Base-by-base conservation (phyloP, 2,113 vertebrate genomes). In the Chelonoidis abingdonii region DNA sequence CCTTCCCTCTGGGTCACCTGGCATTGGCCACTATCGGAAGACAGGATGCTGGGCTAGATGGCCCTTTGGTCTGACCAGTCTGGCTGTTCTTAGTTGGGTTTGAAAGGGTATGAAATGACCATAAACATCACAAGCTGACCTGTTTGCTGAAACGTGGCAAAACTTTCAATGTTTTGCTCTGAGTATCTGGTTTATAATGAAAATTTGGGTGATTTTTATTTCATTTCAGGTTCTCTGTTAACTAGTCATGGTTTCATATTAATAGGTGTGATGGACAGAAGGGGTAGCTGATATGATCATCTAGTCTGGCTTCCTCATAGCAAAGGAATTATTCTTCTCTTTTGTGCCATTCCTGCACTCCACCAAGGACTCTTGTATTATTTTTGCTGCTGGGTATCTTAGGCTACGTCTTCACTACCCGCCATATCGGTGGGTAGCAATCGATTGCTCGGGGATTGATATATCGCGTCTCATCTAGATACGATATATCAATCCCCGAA, bases 51-150 rank as follows among this genome's bases (percentile, higher is more conserved):
- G 53, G 53, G 21, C 53, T 54, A 3, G 19, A 21, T 53, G 52
- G 52, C 19, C 52, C 52, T 53, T 53, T 53, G 17, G 52, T 53
- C 52, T 53, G 19, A 53, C 52, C 52, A 19, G 21, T 22, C 8
- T 22, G 21, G 21, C 21, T 54, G 21, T 22, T 54, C 53, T 54
- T 54, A 54, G 21, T 11, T 53, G 19, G 47, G n/a, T 35, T 13
- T 69, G 65, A n/a, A 35, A n/a, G 17, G 5, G 29, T 59, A 59
- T 59, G 86, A 80, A 95, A 91, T 87, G 16, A 89, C 59, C 94
- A 91, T 91, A 84, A 94, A 92, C 59, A 54, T 57, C 80, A 59
- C 47, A 92, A 91, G 5, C 13, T 91, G 84, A 76, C 84, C 56
- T 3, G 59, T 83, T 50, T 21, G 35, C 65, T 57, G 35, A 16